Evolutionary conservation across 2,888 invertebrate genomes (phyloP).

Genomic region (Lobophora halterata): DNA sequence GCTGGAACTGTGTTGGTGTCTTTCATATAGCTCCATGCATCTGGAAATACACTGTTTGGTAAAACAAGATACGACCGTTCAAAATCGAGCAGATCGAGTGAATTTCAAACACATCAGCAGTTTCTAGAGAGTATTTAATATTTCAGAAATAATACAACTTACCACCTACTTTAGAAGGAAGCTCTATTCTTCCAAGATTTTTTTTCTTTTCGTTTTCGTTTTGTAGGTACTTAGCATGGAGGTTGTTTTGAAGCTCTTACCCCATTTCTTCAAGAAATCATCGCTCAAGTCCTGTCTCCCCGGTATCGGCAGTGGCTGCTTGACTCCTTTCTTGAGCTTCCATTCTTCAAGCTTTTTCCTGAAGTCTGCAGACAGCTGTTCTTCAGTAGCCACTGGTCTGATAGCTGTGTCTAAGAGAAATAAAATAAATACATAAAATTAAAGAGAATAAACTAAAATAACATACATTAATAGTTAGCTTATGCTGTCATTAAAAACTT

Average conservation of each 20-base stretch:
- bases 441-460: no score
- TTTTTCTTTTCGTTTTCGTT: no score
- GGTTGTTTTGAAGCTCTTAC: conserved; percentile 50
- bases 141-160: no score
- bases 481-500: no score
- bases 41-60: conserved; percentile 60
- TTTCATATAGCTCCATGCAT: conserved; percentile 92
- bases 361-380: conserved; percentile 89
- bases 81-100: no score
- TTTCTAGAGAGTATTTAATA: no score
- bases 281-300: conserved; percentile 87
- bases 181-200: no score
- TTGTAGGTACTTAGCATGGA: not conserved
- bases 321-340: conserved; percentile 85
- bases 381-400: conserved; percentile 80
- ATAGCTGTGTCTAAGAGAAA: conserved; percentile 37
- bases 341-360: conserved; percentile 92
- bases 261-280: conserved; percentile 91
- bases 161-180: no score
- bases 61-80: no score
- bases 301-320: conserved; percentile 74
- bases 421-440: not conserved
- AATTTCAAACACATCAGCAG: no score
- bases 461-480: no score
- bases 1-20: conserved; percentile 80